Evolutionary conservation across 2,113 vertebrate genomes (phyloP).

Genomic region (Copsychus sechellarum): DNA sequence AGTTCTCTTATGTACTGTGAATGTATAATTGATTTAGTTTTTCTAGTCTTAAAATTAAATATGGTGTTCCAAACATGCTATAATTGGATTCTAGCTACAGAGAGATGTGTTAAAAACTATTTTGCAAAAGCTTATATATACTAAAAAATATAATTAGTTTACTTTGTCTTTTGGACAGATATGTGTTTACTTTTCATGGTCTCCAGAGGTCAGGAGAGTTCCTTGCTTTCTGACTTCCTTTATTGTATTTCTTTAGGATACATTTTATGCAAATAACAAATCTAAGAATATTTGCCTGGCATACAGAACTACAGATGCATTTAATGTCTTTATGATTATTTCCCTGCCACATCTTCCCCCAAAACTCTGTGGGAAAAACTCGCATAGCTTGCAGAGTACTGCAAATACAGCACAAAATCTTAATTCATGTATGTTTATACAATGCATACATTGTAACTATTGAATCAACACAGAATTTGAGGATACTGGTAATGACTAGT

Average conservation of each 20-base stretch:
- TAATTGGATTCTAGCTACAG: neutral
- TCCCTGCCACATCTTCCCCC: neutral
- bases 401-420: neutral
- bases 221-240: neutral
- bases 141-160: neutral
- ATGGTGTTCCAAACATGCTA: neutral
- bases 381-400: neutral
- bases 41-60: neutral
- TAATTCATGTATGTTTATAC: neutral
- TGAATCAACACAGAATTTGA: neutral
- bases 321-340: neutral
- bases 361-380: fast-evolving
- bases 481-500: neutral
- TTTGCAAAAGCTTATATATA: neutral
- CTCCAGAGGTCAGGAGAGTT: neutral
- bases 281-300: neutral
- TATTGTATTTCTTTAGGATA: neutral
- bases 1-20: neutral
- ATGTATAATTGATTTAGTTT: neutral
- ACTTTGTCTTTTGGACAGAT: neutral
- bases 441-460: neutral
- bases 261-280: neutral
- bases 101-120: neutral
- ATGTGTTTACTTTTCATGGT: neutral
- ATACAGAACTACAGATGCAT: neutral